A percentile compares a stretch with the other conserved stretches of the same genome.
Evolutionary conservation across 1,140 invertebrate species (phyloP).

Genomic region (Drosophila nannoptera): DNA sequence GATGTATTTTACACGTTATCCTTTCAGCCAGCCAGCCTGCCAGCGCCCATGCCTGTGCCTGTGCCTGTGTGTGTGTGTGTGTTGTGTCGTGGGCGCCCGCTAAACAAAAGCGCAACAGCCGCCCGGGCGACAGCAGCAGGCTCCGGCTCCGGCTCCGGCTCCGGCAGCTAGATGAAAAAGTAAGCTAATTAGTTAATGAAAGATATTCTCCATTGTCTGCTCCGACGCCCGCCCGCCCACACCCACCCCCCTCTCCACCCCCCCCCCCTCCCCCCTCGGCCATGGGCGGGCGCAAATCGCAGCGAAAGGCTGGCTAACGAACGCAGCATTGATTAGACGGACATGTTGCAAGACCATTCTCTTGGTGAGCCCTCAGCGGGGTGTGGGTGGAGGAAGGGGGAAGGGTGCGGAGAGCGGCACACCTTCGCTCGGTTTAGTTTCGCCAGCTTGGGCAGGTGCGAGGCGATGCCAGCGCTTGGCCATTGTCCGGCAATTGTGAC

Average conservation of each 20-base stretch:
- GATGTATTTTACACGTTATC: constrained; percentile 75
- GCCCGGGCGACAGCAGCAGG: neutral
- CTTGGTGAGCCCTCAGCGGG: too few relatives aligned
- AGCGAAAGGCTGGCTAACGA: neutral
- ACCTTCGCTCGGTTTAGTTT: neutral
- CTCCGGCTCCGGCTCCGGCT: neutral
- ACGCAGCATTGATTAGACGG: constrained; percentile 3
- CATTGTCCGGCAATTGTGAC: constrained; percentile 26
- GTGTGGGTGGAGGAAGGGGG: too few relatives aligned
- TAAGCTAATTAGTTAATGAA: constrained; percentile 78
- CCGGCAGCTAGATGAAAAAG: constrained; percentile 53
- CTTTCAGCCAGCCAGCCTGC: constrained; percentile 50
- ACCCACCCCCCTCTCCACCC: too few relatives aligned
- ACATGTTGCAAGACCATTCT: too few relatives aligned
- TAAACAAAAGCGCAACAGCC: constrained; percentile 61
- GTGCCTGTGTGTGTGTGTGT: constrained; percentile 1
- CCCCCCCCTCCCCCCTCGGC: too few relatives aligned
- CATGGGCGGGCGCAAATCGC: too few relatives aligned
- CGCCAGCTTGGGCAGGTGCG: neutral
- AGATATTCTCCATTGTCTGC: constrained; percentile 73
- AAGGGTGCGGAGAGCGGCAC: neutral
- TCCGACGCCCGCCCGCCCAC: too few relatives aligned
- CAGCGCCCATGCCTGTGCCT: neutral
- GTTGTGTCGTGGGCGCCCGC: neutral
- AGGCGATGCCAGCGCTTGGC: constrained; percentile 5